A percentile compares a stretch with the other conserved stretches of the same genome.
phyloP scores from a whole-genome alignment of 2,797 vertebrate genomes.

The Morelia viridis region DNA sequence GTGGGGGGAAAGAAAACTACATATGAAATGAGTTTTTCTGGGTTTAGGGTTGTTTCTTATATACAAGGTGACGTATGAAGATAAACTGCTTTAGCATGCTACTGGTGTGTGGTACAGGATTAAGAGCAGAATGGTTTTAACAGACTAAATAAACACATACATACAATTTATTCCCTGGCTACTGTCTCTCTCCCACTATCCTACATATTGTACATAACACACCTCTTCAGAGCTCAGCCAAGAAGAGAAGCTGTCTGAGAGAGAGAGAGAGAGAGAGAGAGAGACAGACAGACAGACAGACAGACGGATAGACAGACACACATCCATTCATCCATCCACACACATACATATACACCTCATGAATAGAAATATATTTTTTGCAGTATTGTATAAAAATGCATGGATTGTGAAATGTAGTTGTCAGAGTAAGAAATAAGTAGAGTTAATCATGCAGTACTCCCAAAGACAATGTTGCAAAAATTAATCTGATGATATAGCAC shows the following conservation, averaged over 20 bases:
- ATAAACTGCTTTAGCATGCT: constrained; percentile 74
- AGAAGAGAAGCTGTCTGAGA: background rate
- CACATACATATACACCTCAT: constrained; percentile 36
- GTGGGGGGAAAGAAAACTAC: constrained; percentile 70
- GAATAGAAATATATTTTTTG: constrained; percentile 34
- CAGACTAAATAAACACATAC: constrained; percentile 13
- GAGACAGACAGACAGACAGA: too few relatives aligned
- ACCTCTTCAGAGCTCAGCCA: constrained; percentile 26
- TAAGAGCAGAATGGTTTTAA: constrained; percentile 64
- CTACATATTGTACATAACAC: constrained; percentile 17
- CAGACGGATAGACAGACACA: too few relatives aligned
- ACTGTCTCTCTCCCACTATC: constrained; percentile 5
- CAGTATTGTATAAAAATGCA: constrained; percentile 47
- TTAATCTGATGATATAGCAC: constrained; percentile 24
- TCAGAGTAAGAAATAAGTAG: constrained; percentile 15
- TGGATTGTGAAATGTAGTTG: background rate
- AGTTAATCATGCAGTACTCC: constrained; percentile 22
- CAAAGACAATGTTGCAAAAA: constrained; percentile 32
- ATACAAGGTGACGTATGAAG: constrained; percentile 68
- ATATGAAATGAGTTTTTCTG: constrained; percentile 79
- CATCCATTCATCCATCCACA: constrained; percentile 19
- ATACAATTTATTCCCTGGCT: background rate
- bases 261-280: too few relatives aligned
- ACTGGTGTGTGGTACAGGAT: constrained; percentile 55
- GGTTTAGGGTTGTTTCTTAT: constrained; percentile 74